Evolutionary conservation across 92 coral and sea anemone species (phyloP).

Genomic region (Phenganax stokvisi): DNA sequence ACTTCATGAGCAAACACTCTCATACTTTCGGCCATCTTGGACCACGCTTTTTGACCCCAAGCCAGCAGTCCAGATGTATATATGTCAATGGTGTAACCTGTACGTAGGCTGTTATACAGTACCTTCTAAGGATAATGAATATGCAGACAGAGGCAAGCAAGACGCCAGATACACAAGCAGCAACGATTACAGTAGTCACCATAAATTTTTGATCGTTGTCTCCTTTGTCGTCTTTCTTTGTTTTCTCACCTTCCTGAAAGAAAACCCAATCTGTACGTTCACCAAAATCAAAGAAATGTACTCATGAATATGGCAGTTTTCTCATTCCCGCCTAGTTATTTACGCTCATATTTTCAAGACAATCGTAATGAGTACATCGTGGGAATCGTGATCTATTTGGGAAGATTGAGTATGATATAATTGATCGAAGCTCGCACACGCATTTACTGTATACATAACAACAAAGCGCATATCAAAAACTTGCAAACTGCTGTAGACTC

Average conservation of each 20-base stretch:
- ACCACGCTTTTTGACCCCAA: too few species aligned
- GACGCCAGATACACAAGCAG: slow-evolving; percentile 89
- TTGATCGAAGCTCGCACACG: too few species aligned
- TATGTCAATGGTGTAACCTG: not conserved
- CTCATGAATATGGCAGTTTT: not conserved
- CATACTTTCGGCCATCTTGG: too few species aligned
- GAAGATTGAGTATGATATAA: too few species aligned
- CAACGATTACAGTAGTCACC: slow-evolving; percentile 72
- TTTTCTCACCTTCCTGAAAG: slow-evolving; percentile 46
- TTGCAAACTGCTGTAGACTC: too few species aligned
- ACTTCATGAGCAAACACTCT: too few species aligned
- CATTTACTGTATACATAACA: not conserved
- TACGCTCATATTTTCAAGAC: too few species aligned
- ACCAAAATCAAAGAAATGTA: not conserved
- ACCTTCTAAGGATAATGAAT: slow-evolving; percentile 91
- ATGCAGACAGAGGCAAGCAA: slow-evolving; percentile 85
- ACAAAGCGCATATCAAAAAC: not conserved
- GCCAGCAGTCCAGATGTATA: too few species aligned
- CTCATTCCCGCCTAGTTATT: too few species aligned
- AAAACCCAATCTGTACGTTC: not conserved
- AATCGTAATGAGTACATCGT: too few species aligned
- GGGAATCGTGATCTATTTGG: too few species aligned
- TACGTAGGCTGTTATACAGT: not conserved
- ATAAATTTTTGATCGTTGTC: slow-evolving; percentile 68
- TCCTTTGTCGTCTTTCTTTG: slow-evolving; percentile 43